Base-by-base conservation (phyloP, 1,140 invertebrate species). In the Sinonovacula constricta region DNA sequence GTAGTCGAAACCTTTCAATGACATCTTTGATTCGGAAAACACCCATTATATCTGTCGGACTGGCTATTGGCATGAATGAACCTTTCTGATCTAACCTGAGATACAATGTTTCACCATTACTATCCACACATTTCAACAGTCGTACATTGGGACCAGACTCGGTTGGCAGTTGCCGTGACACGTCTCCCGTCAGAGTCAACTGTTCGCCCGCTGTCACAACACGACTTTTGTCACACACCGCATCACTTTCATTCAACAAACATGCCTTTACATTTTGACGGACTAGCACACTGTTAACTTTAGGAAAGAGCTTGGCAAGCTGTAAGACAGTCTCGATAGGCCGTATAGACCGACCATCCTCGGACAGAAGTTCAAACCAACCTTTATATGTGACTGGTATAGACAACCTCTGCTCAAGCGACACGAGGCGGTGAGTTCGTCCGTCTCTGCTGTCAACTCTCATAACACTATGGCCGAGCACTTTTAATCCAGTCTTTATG, bases 361-460 rank as follows among this genome's bases (percentile, higher is more conserved):
- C 97, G 88, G 96, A 97, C 30, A 98, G 92, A 36, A 98, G 93
- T 91, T 98, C 97, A 89, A 98, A 98, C 91, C 96, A 98, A 5
- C 97, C 97, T 78, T 95, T 93, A 89, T 97, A 98, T 7, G 94
- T 94, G 74, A 97, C 95, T 0, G 97, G 97, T 63, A 98, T 97
- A 56, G 96, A 87, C 14, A 90, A 77, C 5, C 87, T 80, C 60
- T 89, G 89, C 33, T 88, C 85, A 31, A 87, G 63, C 0, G 87
- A 54, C 28, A 84, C 94, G 51, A 98, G 92, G 84, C 83, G 94
- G 18, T 71, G 77, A 12, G 69, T 39, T 3, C 79, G 0, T 94
- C 79, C 74, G 31, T 85, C 85, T 28, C 85, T 94, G 0, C 95
- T 95, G 88, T 98, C 96, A 89, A 97, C 96, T 86, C 97, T 94